phyloP scores from a whole-genome alignment of 2,797 vertebrate species.

The Alcedo atthis region DNA sequence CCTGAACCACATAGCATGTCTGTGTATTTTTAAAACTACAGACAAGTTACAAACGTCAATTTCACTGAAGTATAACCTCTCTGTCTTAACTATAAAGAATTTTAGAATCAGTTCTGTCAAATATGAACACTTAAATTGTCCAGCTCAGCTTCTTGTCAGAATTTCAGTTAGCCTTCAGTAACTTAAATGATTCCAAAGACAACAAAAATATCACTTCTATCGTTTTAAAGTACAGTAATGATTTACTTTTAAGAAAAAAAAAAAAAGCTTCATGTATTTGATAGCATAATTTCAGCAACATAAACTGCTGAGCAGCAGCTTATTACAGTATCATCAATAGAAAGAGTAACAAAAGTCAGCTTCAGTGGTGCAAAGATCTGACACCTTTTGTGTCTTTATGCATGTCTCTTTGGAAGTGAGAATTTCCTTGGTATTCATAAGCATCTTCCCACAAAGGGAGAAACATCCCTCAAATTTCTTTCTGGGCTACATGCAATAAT shows the following conservation, averaged over 20 bases:
- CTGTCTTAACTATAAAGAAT: background rate
- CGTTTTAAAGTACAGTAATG: background rate
- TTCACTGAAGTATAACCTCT: background rate
- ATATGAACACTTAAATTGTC: background rate
- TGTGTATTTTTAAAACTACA: background rate
- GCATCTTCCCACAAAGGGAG: constrained; percentile 55
- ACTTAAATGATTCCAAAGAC: background rate
- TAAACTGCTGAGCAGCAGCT: background rate
- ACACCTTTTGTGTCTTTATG: background rate
- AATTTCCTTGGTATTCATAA: constrained; percentile 51
- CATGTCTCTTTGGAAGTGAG: background rate
- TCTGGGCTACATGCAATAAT: constrained; percentile 26
- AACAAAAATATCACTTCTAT: background rate
- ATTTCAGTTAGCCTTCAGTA: background rate
- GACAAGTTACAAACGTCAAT: background rate
- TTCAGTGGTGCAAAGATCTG: background rate
- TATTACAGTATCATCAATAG: background rate
- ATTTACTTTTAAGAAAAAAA: background rate
- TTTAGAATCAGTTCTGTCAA: background rate
- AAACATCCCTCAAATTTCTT: constrained; percentile 10
- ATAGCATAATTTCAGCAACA: constrained; percentile 4
- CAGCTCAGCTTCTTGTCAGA: background rate
- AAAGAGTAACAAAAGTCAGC: constrained; percentile 22
- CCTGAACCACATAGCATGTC: background rate
- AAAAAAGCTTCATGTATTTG: background rate